Base-by-base conservation (phyloP, 2,888 invertebrate genomes). In the Tetramorium bicarinatum region DNA sequence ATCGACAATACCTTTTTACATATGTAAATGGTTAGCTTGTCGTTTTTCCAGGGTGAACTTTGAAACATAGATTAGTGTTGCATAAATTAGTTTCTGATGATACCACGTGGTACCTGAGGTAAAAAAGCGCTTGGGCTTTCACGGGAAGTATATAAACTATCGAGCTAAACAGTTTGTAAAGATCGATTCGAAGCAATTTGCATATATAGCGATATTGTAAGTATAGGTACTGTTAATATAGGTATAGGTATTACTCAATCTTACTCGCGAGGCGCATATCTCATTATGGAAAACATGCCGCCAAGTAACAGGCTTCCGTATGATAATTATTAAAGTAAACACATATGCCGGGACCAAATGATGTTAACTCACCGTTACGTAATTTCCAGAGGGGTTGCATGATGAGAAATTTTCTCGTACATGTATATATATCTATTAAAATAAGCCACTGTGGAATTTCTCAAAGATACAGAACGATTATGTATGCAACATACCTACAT, bases 311-410 rank as follows among this genome's bases (percentile, higher is more conserved):
- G 71, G 59, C 38, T 80, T 71, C 52, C 59, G 59, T 71, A 61
- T 71, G 79, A 59, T 80, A 80, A 80, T 80, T 80, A 80, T 49
- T 54, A 49, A 71, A 80, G 47, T 34, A 61, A 71, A 80, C 59
- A 47, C 59, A 49, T 15, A 44, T 47, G 71, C 18, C 71, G 56
- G 79, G 79, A 80, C 79, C 79, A 80, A 80, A 34, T 21, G 47
- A 71, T 38, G 47, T 80, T 59, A 79, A 59, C 34, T 61, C 34
- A 59, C 38, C 79, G 71, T 71, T 76, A 76, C 34, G 25, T 80
- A 80, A 80, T 61, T 80, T 80, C 47, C 25, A 44, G 13, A 71
- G 79, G 21, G 34, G 18, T 71, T 47, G 59, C 79, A 59, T 3
- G 59, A 79, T 71, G 79, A 71, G 71, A 71, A 47, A 79, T 71